Evolutionary conservation across 2,113 vertebrate species (phyloP).

Genomic region (Anoplopoma fimbria): DNA sequence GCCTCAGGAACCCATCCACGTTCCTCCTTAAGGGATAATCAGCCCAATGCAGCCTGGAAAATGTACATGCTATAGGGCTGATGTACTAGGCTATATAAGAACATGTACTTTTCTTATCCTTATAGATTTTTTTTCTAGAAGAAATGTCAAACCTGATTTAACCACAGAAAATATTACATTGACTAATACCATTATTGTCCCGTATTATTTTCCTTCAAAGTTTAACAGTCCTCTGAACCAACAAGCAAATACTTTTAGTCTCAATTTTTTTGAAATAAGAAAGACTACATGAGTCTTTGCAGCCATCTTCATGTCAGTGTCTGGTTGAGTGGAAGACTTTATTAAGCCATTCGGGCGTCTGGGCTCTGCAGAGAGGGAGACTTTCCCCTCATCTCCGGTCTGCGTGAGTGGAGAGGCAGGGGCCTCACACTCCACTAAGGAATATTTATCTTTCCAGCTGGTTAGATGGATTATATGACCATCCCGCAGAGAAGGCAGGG

Average conservation of each 20-base stretch:
- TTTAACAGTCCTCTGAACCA: slow-evolving; percentile 12
- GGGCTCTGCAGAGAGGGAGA: slow-evolving; percentile 61
- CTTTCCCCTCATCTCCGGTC: slow-evolving; percentile 78
- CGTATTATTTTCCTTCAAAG: slow-evolving; percentile 7
- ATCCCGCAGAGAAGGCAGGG: slow-evolving; percentile 69
- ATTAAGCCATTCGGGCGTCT: slow-evolving; percentile 61
- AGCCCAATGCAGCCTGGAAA: slow-evolving; percentile 74
- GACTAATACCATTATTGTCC: not conserved
- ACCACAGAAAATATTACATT: not conserved
- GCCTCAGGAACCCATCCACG: slow-evolving; percentile 74
- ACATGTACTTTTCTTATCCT: slow-evolving; percentile 5
- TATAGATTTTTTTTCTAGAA: not conserved
- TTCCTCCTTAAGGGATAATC: slow-evolving; percentile 73
- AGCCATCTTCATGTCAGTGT: slow-evolving; percentile 56
- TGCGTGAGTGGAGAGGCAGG: slow-evolving; percentile 73
- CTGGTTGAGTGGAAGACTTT: slow-evolving; percentile 68
- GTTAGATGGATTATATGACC: slow-evolving; percentile 84
- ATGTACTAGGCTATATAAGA: slow-evolving; percentile 16
- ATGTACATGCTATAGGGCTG: slow-evolving; percentile 54
- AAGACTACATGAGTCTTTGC: slow-evolving; percentile 32
- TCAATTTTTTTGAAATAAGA: too few relatives aligned
- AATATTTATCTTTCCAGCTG: slow-evolving; percentile 86
- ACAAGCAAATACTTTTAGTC: slow-evolving; percentile 13
- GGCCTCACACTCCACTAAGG: slow-evolving; percentile 78
- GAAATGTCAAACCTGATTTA: not conserved